Conservation (phyloP, 2,113 vertebrate genomes). For the Cinclus cinclus region DNA sequence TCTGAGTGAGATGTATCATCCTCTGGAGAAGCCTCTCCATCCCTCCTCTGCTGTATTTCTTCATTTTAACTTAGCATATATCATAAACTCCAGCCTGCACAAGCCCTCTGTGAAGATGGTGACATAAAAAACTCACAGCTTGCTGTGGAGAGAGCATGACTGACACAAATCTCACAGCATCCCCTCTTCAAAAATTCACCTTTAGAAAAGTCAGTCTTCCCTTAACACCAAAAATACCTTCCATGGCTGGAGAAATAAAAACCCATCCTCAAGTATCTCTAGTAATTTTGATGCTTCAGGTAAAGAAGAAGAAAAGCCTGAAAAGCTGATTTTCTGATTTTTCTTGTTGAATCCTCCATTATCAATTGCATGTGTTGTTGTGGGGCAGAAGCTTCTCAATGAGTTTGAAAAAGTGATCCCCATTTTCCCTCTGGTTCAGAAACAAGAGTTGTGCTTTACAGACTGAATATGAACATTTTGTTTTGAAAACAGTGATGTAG, state of each 20-base stretch:
- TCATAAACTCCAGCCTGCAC: background rate
- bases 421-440: background rate
- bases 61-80: background rate
- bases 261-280: background rate
- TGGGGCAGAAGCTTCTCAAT: background rate
- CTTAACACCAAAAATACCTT: background rate
- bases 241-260: background rate
- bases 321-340: background rate
- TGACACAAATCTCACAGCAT: background rate
- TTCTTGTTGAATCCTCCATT: rapidly evolving
- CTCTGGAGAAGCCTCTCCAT: conserved; percentile 3
- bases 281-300: background rate
- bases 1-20: background rate
- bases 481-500: rapidly evolving
- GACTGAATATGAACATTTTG: background rate
- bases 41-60: conserved; percentile 8
- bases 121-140: background rate
- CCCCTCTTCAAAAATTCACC: background rate
- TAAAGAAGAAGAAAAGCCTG: background rate
- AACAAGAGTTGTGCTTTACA: background rate
- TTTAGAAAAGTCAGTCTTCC: background rate
- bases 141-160: rapidly evolving
- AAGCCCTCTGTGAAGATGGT: background rate
- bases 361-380: background rate
- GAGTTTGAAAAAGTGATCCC: background rate